Base-by-base conservation (phyloP, 2,797 vertebrate genomes). In the Protonibea diacanthus region DNA sequence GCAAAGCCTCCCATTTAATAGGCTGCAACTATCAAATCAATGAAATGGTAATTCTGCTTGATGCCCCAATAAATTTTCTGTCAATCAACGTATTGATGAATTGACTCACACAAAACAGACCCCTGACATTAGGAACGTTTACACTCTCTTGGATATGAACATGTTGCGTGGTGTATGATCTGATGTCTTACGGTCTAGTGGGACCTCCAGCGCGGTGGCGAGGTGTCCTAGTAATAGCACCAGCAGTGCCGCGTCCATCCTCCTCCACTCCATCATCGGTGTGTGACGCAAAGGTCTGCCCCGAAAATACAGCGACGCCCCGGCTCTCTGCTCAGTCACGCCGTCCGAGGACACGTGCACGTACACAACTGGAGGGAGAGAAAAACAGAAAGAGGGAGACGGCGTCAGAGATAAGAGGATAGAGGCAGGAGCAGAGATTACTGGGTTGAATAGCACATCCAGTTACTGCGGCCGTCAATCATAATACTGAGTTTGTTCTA, bases 131-230 rank as follows among this genome's bases (percentile, higher is more conserved):
- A 25, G 33, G 33, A 53, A 44, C 2, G 51, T 57, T 29, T 49
- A 48, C 45, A 55, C 20, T 12, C 15, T 27, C 29, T 33, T 20
- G 55, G 33, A 59, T 29, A n/a, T 15, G 6, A 65, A n/a, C 23
- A 42, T 45, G 14, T 1, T 60, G 25, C 29, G 47, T 59, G 25
- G 18, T 69, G 57, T 40, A 71, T 58, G 67, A 18, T 78, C 8
- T 70, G 89, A 33, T 42, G 65, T 94, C 98, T 98, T 96, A 99
- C 98, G 95, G 91, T 99, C 97, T 81, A 99, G 96, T 83, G 98
- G 98, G 86, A 99, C 98, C 68, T 99, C 97, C 94, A 99, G 82
- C 1, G 97, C 95, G 8, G 90, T 84, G 91, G 94, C 86, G 51
- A 97, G 89, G 88, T 96, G 96, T 90, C 95, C 96, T 89, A 98